Evolutionary conservation across 2,797 vertebrate genomes (phyloP), one percentile per base, ranked within the genome.

Genomic region (Chelidonichthys spinosus): DNA sequence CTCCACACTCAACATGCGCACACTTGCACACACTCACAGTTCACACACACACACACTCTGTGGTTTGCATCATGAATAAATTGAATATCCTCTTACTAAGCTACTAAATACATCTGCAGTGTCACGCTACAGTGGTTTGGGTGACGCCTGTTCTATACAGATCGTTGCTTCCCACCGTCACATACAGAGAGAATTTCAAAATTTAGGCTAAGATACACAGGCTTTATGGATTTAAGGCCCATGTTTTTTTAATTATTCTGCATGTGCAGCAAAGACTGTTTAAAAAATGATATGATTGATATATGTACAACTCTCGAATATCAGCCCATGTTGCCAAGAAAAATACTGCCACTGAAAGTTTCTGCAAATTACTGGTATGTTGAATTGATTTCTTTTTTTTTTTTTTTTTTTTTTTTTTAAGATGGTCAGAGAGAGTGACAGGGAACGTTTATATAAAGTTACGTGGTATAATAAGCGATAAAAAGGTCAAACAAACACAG

Each of bases 51-150:
- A 85, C 47, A 67, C 66, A 61, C 74, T 55, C 78, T 87, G 86
- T 89, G 91, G 91, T 87, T 85, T 88, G 83, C 81, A 89, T 92
- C 91, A 92, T 94, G 87, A 93, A 93, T 93, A 94, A 93, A 93
- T 90, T 89, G 91, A 92, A 93, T 92, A 87, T 91, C 83, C 79
- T 89, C 84, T 87, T 84, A 80, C 88, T 84, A 89, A 91, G 90
- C 86, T 84, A 46, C 88, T 91, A 87, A 90, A 92, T 87, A 90
- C 79, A 79, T 89, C 86, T 89, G 80, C 84, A 79, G 84, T 72
- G 86, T 88, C 87, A 88, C 74, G 76, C 90, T 75, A 82, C 79
- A 74, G 82, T 55, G 56, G 35, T 1, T 58, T 53, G 69, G 67
- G 60, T 46, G 72, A 82, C 75, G 75, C 49, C 66, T 61, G 60